Evolutionary conservation across 2,113 vertebrate species (phyloP).

Genomic region (Jaculus jaculus): DNA sequence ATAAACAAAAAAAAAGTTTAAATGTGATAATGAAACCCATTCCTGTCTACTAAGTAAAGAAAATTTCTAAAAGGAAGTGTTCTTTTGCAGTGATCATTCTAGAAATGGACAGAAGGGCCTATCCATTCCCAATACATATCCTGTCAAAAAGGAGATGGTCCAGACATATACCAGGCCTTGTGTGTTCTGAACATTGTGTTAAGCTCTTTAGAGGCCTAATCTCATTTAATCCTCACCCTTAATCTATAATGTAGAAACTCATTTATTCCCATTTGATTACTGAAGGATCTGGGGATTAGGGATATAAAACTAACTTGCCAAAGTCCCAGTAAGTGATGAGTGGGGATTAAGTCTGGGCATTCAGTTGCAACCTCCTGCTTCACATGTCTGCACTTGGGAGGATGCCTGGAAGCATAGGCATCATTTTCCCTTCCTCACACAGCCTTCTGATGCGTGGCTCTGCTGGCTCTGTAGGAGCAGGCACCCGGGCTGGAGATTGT

Average conservation of each 20-base stretch:
- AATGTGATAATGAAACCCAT: neutral
- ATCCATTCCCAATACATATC: neutral
- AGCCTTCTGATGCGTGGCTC: neutral
- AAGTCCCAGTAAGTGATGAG: neutral
- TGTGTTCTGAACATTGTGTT: too few relatives aligned
- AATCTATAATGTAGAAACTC: neutral
- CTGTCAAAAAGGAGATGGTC: too few relatives aligned
- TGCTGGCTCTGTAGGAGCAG: too few relatives aligned
- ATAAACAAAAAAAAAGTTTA: too few relatives aligned
- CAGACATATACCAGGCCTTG: neutral
- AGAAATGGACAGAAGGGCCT: neutral
- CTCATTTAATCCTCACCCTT: neutral
- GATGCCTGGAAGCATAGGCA: neutral
- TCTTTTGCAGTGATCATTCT: neutral
- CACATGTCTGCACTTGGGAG: too few relatives aligned
- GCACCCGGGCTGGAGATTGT: neutral
- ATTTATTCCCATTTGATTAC: neutral
- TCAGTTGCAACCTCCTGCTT: neutral
- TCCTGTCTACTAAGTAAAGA: neutral
- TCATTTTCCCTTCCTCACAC: fast-evolving
- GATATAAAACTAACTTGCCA: neutral
- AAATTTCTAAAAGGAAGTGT: neutral
- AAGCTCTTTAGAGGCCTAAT: neutral
- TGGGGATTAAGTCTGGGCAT: neutral
- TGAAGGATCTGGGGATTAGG: neutral